A percentile compares a stretch with the other conserved stretches of the same genome.
Evolutionary conservation across 2,797 vertebrate species (phyloP).

Genomic region (Molothrus ater): DNA sequence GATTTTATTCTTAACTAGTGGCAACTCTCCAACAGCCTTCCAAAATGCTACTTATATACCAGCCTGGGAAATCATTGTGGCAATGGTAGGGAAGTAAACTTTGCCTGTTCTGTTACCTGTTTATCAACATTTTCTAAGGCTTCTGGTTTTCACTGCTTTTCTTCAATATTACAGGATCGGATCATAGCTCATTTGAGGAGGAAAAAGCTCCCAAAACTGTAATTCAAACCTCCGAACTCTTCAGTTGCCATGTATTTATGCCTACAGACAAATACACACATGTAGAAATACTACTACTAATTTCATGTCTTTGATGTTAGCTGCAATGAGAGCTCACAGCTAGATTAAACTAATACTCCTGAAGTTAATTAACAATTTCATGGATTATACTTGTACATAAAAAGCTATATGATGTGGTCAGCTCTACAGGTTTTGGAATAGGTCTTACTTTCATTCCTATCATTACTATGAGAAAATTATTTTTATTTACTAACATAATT

Average conservation of each 20-base stretch:
- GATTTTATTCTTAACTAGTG: background rate
- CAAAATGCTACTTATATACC: background rate
- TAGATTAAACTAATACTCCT: background rate
- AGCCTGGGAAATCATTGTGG: background rate
- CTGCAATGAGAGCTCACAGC: background rate
- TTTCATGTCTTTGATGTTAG: background rate
- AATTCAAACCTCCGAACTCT: background rate
- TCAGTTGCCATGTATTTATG: background rate
- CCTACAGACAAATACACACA: background rate
- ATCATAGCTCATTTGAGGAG: background rate
- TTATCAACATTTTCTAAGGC: background rate
- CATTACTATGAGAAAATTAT: background rate
- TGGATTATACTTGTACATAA: background rate
- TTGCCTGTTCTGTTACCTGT: background rate
- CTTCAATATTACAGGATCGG: background rate
- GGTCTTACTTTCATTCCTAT: background rate
- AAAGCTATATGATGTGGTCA: background rate
- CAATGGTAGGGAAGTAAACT: background rate
- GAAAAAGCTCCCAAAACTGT: background rate
- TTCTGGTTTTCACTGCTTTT: background rate
- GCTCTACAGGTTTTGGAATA: background rate
- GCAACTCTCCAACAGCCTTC: background rate
- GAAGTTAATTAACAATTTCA: background rate
- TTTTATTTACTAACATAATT: background rate
- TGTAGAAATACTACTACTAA: background rate